Evolutionary conservation across 2,113 vertebrate genomes (phyloP), one percentile per base, ranked within the genome.

Genomic region (Rhegmatorhina hoffmannsi): DNA sequence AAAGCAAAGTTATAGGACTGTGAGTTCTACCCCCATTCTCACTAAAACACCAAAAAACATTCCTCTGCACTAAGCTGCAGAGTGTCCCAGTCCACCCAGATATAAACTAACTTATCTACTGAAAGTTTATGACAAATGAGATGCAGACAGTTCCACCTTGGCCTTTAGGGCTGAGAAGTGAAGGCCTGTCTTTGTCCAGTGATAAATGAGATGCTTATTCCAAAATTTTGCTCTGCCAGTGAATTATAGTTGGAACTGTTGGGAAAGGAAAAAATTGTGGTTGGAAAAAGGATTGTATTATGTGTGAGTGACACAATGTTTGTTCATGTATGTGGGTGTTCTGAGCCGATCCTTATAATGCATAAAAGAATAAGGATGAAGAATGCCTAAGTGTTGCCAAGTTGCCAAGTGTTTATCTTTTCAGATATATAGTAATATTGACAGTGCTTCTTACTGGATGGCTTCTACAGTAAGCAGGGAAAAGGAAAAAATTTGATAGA

Each of bases 141-240:
- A 95, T 66, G 70, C 91, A 95, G 85, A 59, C 69, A 94, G 72
- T 89, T 96, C 63, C 50, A 94, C 91, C 64, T 88, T 87, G 92
- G 86, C 80, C 74, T 96, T 95, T 83, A 87, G 76, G 91, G 33
- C 21, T 47, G 56, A 91, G 50, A 93, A 94, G 84, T 92, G 87
- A 96, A 96, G 68, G 58, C 80, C 63, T 92, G 93, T 88, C 91
- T 96, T 93, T 97, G 90, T 92, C 68, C 81, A 43, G 83, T 94
- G 95, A 97, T 94, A 96, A 96, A 97, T 91, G 86, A 78, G 79
- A 94, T 84, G 74, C 62, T 96, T 86, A 96, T 92, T 97, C 95
- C 93, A 96, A 95, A 72, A 72, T 80, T 94, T 95, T 92, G 9
- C 86, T 90, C 74, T 89, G 93, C 88, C 91, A 95, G 85, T 94